Evolutionary conservation across 2,888 invertebrate species (phyloP), one percentile per base, ranked within the genome.

Genomic region (Arge pagana): DNA sequence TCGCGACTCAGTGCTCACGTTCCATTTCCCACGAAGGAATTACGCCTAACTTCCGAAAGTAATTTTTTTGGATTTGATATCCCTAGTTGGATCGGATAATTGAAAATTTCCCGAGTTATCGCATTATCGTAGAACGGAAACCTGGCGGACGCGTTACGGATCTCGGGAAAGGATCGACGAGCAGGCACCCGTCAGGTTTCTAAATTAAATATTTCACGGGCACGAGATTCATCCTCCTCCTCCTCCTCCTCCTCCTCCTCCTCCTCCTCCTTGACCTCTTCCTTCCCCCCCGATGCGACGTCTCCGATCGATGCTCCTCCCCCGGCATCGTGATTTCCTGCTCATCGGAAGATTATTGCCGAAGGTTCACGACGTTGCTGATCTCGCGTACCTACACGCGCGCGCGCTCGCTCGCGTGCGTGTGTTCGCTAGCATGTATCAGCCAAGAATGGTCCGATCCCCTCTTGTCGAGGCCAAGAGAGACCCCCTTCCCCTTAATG

Each of bases 401-500:
- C 33, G 16, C 16, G 15, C 5, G 45, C n/a, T 31, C 15, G 28
- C 31, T 30, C 26, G 40, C 31, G 42, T 33, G 3, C 15, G 33
- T 33, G 11, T 33, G 18, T n/a, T n/a, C n/a, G n/a, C n/a, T n/a
- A n/a, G n/a, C n/a, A n/a, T 33, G 45, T 30, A 45, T 45, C 33
- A 45, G 15, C 45, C 35, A 45, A 45, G 45, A 33, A 45, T 45
- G 45, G 45, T 16, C 23, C 24, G 45, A 45, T 45, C 41, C 50
- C 50, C 50, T 40, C 41, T 50, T 41, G 31, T 15, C 35, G 45
- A 45, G 35, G 33, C n/a, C 33, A 33, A 35, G 23, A 23, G 45
- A 15, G 15, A 23, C 49, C 31, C 42, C 42, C 56, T 49, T 43
- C 19, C 68, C 62, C 66, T 67, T 68, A 67, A 68, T 67, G 66